Percentiles rank a stretch among this genome's conserved stretches.
These are phyloP conservation scores for Procambarus clarkii DNA, from an alignment of 1,140 invertebrate genomes.

Conservation along the genomic window DNA sequence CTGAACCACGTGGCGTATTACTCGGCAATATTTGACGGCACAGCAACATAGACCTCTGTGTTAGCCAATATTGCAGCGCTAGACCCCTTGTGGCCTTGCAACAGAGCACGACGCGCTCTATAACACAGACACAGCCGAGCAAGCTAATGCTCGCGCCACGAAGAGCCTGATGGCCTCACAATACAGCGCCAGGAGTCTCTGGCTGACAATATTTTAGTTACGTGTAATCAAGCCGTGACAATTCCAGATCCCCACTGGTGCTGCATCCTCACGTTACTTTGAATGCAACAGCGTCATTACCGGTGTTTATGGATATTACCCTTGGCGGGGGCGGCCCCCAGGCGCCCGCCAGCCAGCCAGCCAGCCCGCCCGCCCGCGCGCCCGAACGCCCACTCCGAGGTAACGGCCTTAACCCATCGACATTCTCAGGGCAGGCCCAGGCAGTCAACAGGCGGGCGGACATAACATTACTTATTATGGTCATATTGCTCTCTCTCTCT, in stretches of 20 bases:
- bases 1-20: no score
- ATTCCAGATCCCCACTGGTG: constrained; percentile 4
- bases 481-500: constrained; percentile 18
- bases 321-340: neutral
- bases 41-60: no score
- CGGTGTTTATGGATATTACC: constrained; percentile 39
- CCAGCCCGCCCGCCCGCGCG: neutral
- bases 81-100: no score
- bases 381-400: neutral
- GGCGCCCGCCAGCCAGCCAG: neutral
- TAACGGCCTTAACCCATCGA: constrained; percentile 18
- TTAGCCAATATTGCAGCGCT: no score
- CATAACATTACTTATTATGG: constrained; percentile 16
- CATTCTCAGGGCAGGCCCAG: constrained; percentile 28
- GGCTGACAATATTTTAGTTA: constrained; percentile 11
- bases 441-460: constrained; percentile 32
- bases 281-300: constrained; percentile 48
- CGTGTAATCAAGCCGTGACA: constrained; percentile 39
- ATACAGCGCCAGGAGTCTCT: constrained; percentile 13
- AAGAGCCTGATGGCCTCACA: neutral
- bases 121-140: neutral
- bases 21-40: no score
- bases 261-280: constrained; percentile 29
- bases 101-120: neutral
- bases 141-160: neutral